phyloP scores from a whole-genome alignment of 2,113 vertebrate genomes.

The Muntiacus muntjak region DNA sequence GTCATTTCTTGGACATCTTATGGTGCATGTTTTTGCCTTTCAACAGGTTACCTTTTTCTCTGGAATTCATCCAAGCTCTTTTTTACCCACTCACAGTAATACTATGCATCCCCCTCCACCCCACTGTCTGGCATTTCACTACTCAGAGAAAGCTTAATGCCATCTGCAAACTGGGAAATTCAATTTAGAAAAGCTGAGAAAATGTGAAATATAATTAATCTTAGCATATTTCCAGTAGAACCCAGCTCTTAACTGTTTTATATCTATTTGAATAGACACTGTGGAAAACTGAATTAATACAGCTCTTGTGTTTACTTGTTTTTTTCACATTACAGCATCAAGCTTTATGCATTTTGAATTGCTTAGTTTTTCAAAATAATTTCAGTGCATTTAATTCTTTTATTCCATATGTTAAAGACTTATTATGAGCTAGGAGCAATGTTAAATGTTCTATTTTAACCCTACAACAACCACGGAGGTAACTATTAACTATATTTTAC shows the following conservation, averaged over 20 bases:
- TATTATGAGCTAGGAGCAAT: neutral
- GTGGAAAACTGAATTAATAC: neutral
- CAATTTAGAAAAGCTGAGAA: slow-evolving; percentile 44
- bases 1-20: neutral
- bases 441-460: neutral
- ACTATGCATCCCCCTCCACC: neutral
- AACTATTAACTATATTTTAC: neutral
- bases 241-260: neutral
- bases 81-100: neutral
- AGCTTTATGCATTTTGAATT: slow-evolving; percentile 10
- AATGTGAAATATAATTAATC: slow-evolving; percentile 39
- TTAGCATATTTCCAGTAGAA: slow-evolving; percentile 21
- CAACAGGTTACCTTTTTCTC: neutral
- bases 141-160: slow-evolving; percentile 36
- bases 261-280: slow-evolving; percentile 9
- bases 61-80: slow-evolving; percentile 8
- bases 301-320: neutral
- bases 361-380: neutral
- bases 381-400: neutral
- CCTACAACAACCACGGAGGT: neutral
- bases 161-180: slow-evolving; percentile 46
- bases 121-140: slow-evolving; percentile 39
- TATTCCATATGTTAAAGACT: neutral
- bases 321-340: neutral
- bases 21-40: neutral